Evolutionary conservation across 2,888 invertebrate species (phyloP).

Genomic region (Cosmorhoe ocellata): DNA sequence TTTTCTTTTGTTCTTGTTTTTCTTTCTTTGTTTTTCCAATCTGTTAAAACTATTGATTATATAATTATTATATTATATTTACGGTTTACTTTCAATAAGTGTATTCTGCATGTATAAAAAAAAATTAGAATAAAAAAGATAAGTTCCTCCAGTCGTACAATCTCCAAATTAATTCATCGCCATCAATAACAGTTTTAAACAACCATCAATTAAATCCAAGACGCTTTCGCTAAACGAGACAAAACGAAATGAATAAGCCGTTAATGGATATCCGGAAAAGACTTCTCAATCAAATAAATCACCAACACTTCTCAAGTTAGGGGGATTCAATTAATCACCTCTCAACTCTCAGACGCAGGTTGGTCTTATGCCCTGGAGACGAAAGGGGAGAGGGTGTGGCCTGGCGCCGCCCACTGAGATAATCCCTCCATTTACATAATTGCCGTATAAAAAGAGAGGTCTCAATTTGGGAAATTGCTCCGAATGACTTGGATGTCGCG

Average conservation of each 20-base stretch:
- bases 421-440: constrained; percentile 83
- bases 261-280: constrained; percentile 62
- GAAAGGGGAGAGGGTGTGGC: constrained; percentile 74
- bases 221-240: constrained; percentile 39
- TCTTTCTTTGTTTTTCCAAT: no score
- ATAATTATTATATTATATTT: no score
- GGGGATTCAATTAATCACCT: constrained; percentile 71
- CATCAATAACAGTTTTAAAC: constrained; percentile 28
- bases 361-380: constrained; percentile 62
- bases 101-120: no score
- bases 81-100: no score
- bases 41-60: no score
- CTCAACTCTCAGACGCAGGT: constrained; percentile 50
- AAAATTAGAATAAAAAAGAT: no score
- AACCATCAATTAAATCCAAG: constrained; percentile 34
- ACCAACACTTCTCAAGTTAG: constrained; percentile 52
- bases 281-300: constrained; percentile 75
- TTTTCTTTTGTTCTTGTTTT: no score
- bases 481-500: constrained; percentile 65
- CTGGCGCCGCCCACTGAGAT: constrained; percentile 74
- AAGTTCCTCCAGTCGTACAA: no score
- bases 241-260: constrained; percentile 54
- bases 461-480: constrained; percentile 82
- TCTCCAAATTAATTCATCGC: constrained; percentile 9
- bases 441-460: constrained; percentile 81